Evolutionary conservation across 2,113 vertebrate genomes (phyloP).

Genomic region (Callospermophilus lateralis): DNA sequence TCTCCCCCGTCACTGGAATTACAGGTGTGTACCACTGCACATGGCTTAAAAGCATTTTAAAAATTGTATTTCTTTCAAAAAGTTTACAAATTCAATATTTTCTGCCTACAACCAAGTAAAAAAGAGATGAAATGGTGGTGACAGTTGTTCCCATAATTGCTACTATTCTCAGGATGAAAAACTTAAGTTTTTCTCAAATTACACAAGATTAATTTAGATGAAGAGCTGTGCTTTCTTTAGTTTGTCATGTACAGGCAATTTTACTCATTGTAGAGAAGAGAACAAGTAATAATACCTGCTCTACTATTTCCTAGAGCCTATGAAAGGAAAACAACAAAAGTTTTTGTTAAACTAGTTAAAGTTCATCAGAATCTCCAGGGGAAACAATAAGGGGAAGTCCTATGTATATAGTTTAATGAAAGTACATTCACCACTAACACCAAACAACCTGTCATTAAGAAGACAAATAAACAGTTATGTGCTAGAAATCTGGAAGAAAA

Average conservation of each 20-base stretch:
- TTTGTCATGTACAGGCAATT: not conserved
- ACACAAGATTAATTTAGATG: not conserved
- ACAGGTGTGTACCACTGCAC: not conserved
- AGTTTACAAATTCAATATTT: constrained; percentile 12
- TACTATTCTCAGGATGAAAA: not conserved
- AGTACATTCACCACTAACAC: constrained; percentile 5
- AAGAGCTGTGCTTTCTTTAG: constrained; percentile 35
- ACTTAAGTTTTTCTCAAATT: not conserved
- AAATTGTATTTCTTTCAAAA: not conserved
- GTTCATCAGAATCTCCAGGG: constrained; percentile 15
- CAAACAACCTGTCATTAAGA: constrained; percentile 30
- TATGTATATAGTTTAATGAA: not conserved
- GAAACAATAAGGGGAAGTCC: not conserved
- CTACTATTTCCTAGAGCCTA: not conserved
- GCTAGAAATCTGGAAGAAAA: constrained; percentile 9
- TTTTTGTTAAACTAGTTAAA: not conserved
- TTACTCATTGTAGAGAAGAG: not conserved
- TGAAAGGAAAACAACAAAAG: constrained; percentile 45
- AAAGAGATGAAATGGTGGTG: not conserved
- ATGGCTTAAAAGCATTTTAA: not conserved
- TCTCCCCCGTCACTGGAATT: not conserved
- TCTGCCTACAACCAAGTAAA: not conserved
- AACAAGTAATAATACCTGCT: not conserved
- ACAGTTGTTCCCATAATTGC: not conserved
- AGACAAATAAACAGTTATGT: not conserved